Conservation (phyloP, 1,140 invertebrate genomes). For the Druon quercuslanigerum region DNA sequence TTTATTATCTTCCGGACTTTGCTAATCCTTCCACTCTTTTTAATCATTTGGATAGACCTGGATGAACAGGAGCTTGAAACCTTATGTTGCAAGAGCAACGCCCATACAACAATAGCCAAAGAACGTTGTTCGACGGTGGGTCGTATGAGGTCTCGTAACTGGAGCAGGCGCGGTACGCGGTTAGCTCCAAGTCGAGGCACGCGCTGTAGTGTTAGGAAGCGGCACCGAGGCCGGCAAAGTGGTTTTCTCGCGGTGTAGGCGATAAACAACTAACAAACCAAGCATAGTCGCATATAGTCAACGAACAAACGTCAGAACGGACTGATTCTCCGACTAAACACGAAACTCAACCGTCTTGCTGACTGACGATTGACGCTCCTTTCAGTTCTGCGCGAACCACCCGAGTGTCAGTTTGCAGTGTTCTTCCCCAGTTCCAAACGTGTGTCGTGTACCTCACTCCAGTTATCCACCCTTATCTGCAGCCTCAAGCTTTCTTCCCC, state of each 20-base stretch:
- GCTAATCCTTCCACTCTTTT: too few relatives aligned
- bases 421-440: neutral
- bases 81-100: too few relatives aligned
- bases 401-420: neutral
- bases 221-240: conserved; percentile 26
- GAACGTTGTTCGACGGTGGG: neutral
- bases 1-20: too few relatives aligned
- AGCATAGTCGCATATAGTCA: neutral
- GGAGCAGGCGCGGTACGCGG: conserved; percentile 14
- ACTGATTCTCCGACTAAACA: neutral
- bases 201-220: conserved; percentile 3
- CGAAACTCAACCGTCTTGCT: conserved; percentile 5
- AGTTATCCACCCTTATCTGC: neutral
- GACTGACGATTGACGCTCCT: conserved; percentile 17
- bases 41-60: too few relatives aligned
- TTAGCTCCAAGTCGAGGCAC: neutral
- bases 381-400: conserved; percentile 25
- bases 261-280: conserved; percentile 17
- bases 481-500: neutral
- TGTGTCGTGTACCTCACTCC: neutral
- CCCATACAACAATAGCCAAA: too few relatives aligned
- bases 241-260: neutral
- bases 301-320: neutral
- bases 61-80: too few relatives aligned
- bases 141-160: neutral